phyloP scores from a whole-genome alignment of 2,113 vertebrate genomes.

The Platichthys stellatus region DNA sequence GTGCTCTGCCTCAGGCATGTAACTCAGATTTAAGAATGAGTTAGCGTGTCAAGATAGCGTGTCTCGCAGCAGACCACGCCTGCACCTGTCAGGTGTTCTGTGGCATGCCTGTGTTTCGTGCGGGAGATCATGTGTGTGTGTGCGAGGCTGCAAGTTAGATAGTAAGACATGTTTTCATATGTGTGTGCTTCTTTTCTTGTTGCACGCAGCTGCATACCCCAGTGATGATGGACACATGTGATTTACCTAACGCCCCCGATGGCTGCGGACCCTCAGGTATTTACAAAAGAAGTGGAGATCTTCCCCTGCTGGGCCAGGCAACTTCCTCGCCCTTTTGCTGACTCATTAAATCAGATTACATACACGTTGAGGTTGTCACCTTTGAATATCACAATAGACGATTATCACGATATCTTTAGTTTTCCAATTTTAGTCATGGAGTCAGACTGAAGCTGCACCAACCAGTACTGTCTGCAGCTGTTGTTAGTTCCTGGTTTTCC shows the following conservation, averaged over 20 bases:
- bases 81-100: conserved; percentile 84
- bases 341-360: conserved; percentile 39
- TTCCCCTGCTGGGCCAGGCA: not conserved
- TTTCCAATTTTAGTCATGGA: conserved; percentile 6
- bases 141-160: conserved; percentile 22
- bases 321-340: conserved; percentile 20
- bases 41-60: conserved; percentile 86
- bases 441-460: conserved; percentile 9
- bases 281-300: conserved; percentile 29
- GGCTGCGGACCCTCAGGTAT: conserved; percentile 63
- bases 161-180: conserved; percentile 31
- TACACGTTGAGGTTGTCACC: conserved; percentile 42
- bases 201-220: conserved; percentile 72
- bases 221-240: conserved; percentile 68
- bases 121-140: conserved; percentile 46
- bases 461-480: conserved; percentile 2
- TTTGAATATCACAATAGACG: conserved; percentile 3
- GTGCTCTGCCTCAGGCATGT: conserved; percentile 70
- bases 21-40: conserved; percentile 85
- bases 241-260: conserved; percentile 53
- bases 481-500: not conserved
- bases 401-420: not conserved
- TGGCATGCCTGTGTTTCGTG: conserved; percentile 79
- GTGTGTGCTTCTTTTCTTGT: conserved; percentile 34
- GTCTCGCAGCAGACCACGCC: conserved; percentile 82